A percentile compares a stretch with the other conserved stretches of the same genome.
These are phyloP conservation scores for Malurus leucopterus DNA, from an alignment of 2,797 vertebrate genomes.

Conservation along the genomic window DNA sequence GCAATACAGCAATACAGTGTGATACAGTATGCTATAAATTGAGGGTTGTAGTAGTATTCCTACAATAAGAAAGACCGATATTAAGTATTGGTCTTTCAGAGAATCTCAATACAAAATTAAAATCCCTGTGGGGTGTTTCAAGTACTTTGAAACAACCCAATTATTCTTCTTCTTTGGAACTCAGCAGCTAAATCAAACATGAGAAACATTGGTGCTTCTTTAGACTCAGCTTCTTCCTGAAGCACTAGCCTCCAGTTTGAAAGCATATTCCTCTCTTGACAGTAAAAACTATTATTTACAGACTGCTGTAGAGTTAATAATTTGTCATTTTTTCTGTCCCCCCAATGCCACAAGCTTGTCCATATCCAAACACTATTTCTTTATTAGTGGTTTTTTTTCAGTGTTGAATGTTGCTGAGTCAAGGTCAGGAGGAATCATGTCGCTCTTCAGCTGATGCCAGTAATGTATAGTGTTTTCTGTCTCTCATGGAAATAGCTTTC, in stretches of 20 bases:
- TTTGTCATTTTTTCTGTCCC: not conserved
- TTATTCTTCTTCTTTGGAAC: conserved; percentile 22
- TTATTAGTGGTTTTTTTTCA: not conserved
- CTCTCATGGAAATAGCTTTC: conserved; percentile 2
- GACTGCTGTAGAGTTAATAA: not conserved
- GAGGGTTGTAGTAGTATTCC: not conserved
- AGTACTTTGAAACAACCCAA: conserved; percentile 1
- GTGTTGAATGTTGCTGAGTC: not conserved
- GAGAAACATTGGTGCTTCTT: not conserved
- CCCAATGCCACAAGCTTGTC: not conserved
- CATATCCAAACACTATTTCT: not conserved
- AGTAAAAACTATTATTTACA: not conserved
- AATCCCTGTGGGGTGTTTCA: conserved; percentile 15
- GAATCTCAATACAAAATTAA: conserved; percentile 41
- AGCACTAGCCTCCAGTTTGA: not conserved
- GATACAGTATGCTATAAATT: conserved; percentile 14
- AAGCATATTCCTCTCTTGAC: not conserved
- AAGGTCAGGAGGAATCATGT: conserved; percentile 9
- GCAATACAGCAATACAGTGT: not conserved
- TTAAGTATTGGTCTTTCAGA: conserved; percentile 46
- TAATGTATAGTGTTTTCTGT: not conserved
- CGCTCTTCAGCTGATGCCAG: not conserved
- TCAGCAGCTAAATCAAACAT: not conserved
- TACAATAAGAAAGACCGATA: not conserved
- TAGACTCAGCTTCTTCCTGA: not conserved